These are phyloP conservation scores for Brachyhypopomus gauderio DNA, from an alignment of 2,113 vertebrate species.

Conservation along the genomic window DNA sequence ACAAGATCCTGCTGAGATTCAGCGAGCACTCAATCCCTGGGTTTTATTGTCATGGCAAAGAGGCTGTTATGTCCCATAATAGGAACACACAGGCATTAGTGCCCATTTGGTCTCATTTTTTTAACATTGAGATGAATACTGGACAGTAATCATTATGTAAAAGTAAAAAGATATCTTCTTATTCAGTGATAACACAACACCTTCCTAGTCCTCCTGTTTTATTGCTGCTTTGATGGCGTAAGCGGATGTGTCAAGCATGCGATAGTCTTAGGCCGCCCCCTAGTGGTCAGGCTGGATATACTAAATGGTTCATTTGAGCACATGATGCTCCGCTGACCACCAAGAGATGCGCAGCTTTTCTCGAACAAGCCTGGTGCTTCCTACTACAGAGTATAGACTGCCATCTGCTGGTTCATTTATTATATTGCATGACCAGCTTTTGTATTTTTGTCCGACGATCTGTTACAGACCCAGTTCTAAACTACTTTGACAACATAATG, in stretches of 20 bases:
- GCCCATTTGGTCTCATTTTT: not conserved
- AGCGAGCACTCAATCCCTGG: slow-evolving; percentile 34
- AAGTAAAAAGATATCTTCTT: not conserved
- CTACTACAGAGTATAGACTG: slow-evolving; percentile 18
- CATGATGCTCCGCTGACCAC: not conserved
- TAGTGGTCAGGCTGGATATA: slow-evolving; percentile 2
- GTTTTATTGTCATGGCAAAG: slow-evolving; percentile 41
- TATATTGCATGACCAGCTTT: not conserved
- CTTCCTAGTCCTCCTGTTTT: not conserved
- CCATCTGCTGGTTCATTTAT: slow-evolving; percentile 24
- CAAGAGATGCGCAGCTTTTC: not conserved
- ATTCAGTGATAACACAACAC: not conserved
- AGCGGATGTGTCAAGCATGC: not conserved
- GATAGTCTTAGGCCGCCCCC: not conserved
- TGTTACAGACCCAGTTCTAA: too few species aligned
- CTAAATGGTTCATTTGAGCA: not conserved
- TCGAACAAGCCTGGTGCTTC: not conserved
- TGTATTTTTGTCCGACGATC: not conserved
- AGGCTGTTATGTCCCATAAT: slow-evolving; percentile 8
- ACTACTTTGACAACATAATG: too few species aligned
- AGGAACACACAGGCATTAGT: too few species aligned
- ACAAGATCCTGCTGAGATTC: slow-evolving; percentile 65
- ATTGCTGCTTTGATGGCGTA: not conserved
- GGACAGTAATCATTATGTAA: not conserved
- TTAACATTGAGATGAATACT: not conserved